A percentile compares a stretch with the other conserved stretches of the same genome.
Conservation (phyloP, 2,888 invertebrate genomes). For the Zonitis immaculata region DNA sequence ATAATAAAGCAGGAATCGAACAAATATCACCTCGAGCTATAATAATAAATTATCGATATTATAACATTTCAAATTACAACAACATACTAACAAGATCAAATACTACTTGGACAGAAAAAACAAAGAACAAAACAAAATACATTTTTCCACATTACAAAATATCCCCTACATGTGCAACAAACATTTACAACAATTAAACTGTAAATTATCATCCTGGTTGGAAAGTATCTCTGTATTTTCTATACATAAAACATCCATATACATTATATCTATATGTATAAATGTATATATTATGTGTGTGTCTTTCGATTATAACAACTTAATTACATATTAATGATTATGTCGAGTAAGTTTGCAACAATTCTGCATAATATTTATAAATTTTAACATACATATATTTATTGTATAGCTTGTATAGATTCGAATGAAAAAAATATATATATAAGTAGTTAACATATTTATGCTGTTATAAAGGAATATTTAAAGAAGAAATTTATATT, state of each 20-base stretch:
- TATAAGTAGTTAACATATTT: background rate
- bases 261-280: background rate
- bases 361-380: background rate
- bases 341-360: slow-evolving; percentile 1
- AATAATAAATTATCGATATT: slow-evolving; percentile 14
- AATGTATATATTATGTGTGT: too few species aligned
- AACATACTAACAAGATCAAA: slow-evolving; percentile 1
- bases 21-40: background rate
- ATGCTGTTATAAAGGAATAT: background rate
- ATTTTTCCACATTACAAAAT: background rate
- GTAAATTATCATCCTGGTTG: slow-evolving; percentile 10
- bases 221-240: background rate
- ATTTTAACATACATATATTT: too few species aligned
- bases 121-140: background rate
- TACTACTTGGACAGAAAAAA: too few species aligned
- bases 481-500: background rate
- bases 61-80: slow-evolving; percentile 14
- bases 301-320: slow-evolving; percentile 6
- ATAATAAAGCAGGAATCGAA: background rate
- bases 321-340: slow-evolving; percentile 5
- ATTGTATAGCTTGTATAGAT: too few species aligned
- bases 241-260: too few species aligned
- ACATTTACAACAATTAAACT: slow-evolving; percentile 14
- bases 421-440: background rate
- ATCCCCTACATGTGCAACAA: slow-evolving; percentile 6